phyloP scores from a whole-genome alignment of 35 echinoderm and acorn worm genomes.

The Lytechinus pictus region DNA sequence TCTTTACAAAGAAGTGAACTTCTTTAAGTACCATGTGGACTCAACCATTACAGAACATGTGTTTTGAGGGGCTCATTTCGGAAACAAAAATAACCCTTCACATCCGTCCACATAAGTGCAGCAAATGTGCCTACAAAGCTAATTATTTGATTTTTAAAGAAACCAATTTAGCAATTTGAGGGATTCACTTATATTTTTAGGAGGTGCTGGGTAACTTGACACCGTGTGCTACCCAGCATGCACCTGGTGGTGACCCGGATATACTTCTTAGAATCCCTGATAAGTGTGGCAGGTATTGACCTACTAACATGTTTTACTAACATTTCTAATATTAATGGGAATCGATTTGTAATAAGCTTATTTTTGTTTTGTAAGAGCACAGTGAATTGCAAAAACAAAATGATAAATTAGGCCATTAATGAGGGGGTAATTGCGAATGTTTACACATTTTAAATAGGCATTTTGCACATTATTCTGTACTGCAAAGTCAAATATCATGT shows the following conservation, averaged over 20 bases:
- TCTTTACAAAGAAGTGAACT: too few species aligned
- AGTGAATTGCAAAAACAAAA: too few species aligned
- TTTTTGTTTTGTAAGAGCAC: too few species aligned
- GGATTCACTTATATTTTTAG: background rate
- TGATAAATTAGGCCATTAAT: too few species aligned
- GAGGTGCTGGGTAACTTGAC: background rate
- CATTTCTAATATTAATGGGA: background rate
- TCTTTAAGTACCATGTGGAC: background rate
- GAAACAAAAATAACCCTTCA: background rate
- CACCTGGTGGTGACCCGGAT: background rate
- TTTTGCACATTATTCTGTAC: too few species aligned
- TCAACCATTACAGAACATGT: background rate
- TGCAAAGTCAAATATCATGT: too few species aligned
- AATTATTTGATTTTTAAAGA: background rate
- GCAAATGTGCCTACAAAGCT: too few species aligned
- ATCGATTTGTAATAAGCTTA: too few species aligned
- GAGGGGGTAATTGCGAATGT: too few species aligned
- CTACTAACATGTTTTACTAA: background rate
- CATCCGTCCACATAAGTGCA: too few species aligned
- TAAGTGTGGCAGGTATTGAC: conserved; percentile 59
- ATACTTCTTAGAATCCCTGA: background rate
- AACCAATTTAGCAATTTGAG: background rate
- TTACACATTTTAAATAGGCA: too few species aligned
- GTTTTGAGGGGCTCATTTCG: background rate
- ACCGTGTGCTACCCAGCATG: background rate